Base-by-base conservation (phyloP, 2,888 invertebrate species). In the Drosophila lutescens region DNA sequence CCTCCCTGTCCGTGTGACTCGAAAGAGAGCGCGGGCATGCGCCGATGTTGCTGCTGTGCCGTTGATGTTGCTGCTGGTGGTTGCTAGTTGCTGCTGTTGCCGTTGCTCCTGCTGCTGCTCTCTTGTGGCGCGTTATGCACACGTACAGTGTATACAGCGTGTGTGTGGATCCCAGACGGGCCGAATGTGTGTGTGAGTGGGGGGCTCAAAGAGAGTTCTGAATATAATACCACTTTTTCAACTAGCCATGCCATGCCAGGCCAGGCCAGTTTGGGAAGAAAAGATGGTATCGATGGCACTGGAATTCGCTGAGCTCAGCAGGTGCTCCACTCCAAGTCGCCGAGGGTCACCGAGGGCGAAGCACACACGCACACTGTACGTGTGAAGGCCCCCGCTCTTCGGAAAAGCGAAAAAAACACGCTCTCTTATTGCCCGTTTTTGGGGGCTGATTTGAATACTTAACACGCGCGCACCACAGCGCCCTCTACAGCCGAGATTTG, bases 401-500 rank as follows among this genome's bases (percentile, higher is more conserved):
- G 38, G 9, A 20, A 2, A 4, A 6, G 10, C 44, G 13, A 43
- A 43, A 46, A 15, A 20, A n/a, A n/a, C 57, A 53, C 55, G 17
- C 58, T 40, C 41, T 41, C 38, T 60, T 53, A 34, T 34, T 40
- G 38, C 47, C 50, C 38, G 60, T 67, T 75, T 66, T 61, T 70
- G 75, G 84, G 86, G 77, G 80, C 88, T 78, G 88, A 86, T 88
- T 88, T 85, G 81, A 88, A 85, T 85, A 69, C 74, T 74, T 67
- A 58, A 70, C 70, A 65, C 74, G 72, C 72, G 66, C 69, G 66
- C 65, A 67, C 56, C 50, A 40, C 54, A 85, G 89, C 91, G 86
- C 90, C 90, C 90, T 89, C 90, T 91, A 86, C 89, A 79, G 89
- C 72, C 79, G 89, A 85, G 88, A 80, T 83, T 88, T 66, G 23